Conservation (phyloP, 2,888 invertebrate genomes). For the Lottia scabra region DNA sequence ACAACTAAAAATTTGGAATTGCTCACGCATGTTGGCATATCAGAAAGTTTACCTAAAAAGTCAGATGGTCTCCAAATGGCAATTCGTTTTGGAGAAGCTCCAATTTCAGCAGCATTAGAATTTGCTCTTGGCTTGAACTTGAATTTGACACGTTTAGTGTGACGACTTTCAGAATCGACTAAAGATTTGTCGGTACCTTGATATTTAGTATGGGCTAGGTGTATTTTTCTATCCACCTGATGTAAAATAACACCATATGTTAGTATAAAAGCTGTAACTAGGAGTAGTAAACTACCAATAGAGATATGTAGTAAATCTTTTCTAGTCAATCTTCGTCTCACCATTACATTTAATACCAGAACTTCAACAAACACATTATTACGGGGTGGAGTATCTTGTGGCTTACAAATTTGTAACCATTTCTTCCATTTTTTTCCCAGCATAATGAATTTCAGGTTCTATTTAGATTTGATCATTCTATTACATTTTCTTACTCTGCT, state of each 20-base stretch:
- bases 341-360: conserved; percentile 45
- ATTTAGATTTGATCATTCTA: too few relatives aligned
- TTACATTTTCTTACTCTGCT: too few relatives aligned
- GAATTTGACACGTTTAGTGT: conserved; percentile 4
- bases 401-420: background rate
- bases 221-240: conserved; percentile 42
- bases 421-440: background rate
- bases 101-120: background rate
- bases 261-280: conserved; percentile 47
- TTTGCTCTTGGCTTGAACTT: background rate
- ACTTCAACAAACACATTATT: conserved; percentile 34
- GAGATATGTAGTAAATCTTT: conserved; percentile 51
- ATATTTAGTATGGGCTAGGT: conserved; percentile 12
- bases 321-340: conserved; percentile 32
- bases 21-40: conserved; percentile 34
- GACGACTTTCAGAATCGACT: background rate
- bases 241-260: conserved; percentile 49
- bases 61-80: conserved; percentile 42
- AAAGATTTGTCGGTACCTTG: background rate
- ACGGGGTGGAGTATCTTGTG: background rate
- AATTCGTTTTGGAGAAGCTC: background rate
- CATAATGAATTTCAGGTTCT: background rate
- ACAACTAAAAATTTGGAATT: conserved; percentile 43
- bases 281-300: conserved; percentile 47
- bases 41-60: conserved; percentile 19